A percentile compares a stretch with the other conserved stretches of the same genome.
These are phyloP conservation scores for Hermaeophaga mercurialis DNA, from an alignment of 2,888 invertebrate species.

Conservation along the genomic window DNA sequence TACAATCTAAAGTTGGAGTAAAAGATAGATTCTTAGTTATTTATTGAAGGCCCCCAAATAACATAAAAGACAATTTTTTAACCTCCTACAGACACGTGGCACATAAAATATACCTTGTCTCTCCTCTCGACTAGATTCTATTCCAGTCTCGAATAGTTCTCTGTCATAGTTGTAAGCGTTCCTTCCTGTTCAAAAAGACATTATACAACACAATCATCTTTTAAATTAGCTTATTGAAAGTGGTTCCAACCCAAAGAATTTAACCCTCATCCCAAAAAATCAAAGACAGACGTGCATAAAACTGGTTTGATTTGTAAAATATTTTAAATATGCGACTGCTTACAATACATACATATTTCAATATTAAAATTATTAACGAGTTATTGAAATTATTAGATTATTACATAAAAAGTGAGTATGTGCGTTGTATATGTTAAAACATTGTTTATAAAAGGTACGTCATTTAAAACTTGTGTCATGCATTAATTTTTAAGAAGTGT, in stretches of 20 bases:
- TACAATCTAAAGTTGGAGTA: not conserved
- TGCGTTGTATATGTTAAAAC: too few species aligned
- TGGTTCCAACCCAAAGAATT: not conserved
- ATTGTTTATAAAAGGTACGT: too few species aligned
- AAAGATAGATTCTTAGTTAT: not conserved
- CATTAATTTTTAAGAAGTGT: too few species aligned
- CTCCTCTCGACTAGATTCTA: slow-evolving; percentile 33
- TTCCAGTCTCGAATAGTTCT: slow-evolving; percentile 32
- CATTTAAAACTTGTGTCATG: too few species aligned
- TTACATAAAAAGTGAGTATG: too few species aligned
- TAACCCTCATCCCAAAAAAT: not conserved
- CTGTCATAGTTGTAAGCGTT: slow-evolving; percentile 31
- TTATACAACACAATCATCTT: not conserved
- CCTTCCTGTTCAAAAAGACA: slow-evolving; percentile 30
- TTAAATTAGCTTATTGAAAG: not conserved
- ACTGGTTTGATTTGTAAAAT: slow-evolving; percentile 21
- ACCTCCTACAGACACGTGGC: slow-evolving; percentile 16
- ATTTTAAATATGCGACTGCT: too few species aligned
- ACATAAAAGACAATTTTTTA: slow-evolving; percentile 1
- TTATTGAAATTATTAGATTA: too few species aligned
- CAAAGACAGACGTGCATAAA: slow-evolving; percentile 9
- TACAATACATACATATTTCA: too few species aligned
- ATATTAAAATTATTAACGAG: too few species aligned
- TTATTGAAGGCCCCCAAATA: not conserved
- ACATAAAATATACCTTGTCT: slow-evolving; percentile 36